Conservation (phyloP, 2,113 vertebrate species). For the Procapra przewalskii region DNA sequence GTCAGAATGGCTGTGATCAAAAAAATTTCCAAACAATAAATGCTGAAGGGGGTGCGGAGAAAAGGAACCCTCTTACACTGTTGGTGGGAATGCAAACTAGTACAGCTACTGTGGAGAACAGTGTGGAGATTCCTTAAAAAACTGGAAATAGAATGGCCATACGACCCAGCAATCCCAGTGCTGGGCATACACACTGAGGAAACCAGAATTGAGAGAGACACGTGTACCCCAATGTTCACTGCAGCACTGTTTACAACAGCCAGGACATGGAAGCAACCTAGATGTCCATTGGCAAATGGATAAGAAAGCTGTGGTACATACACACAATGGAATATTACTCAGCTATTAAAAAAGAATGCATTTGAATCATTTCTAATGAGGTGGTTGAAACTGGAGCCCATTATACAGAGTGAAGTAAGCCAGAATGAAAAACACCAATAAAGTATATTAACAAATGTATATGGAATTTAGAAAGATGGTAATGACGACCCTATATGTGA, state of each 20-base stretch:
- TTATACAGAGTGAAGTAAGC: too few relatives aligned
- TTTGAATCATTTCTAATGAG: too few relatives aligned
- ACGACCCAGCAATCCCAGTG: fast-evolving
- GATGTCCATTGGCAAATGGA: not conserved
- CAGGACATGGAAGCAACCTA: not conserved
- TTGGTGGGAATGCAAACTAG: not conserved
- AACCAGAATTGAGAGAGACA: not conserved
- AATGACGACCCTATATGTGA: too few relatives aligned
- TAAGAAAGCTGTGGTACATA: too few relatives aligned
- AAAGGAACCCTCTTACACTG: not conserved
- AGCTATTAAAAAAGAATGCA: too few relatives aligned
- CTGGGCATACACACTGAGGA: fast-evolving
- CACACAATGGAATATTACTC: too few relatives aligned
- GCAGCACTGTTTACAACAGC: not conserved
- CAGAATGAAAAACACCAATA: too few relatives aligned
- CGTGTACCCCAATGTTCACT: fast-evolving
- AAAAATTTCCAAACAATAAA: not conserved
- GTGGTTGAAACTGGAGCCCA: too few relatives aligned
- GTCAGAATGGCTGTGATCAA: not conserved
- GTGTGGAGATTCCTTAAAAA: not conserved
- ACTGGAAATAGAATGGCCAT: not conserved
- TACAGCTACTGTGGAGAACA: not conserved
- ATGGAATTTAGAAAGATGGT: too few relatives aligned
- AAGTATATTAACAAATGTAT: too few relatives aligned
- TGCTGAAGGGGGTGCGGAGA: not conserved